Base-by-base conservation (phyloP, 2,113 vertebrate genomes). In the Cinclus mexicanus region DNA sequence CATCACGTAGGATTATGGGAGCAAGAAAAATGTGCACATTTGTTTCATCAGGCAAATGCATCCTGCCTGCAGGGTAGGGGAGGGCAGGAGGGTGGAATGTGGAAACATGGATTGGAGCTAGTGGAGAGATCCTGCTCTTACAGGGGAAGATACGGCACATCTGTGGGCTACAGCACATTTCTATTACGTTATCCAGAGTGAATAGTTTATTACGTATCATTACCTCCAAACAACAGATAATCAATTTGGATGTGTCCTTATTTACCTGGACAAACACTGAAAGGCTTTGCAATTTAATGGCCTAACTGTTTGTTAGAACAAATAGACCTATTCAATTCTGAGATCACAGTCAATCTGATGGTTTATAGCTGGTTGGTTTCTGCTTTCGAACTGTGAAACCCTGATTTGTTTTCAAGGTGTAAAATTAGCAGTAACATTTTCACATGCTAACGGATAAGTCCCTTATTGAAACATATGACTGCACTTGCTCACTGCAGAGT, bases 221-320 rank as follows among this genome's bases (percentile, higher is more conserved):
- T 96, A 97, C 93, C 94, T 82, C 63, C 1, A 14, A 90, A 90
- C 82, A 97, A 96, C 91, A 94, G 95, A 57, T 84, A 96, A 97
- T 96, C 80, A 97, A 96, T 94, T 95, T 93, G 94, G 87, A 93
- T 70, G 80, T 77, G 82, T 95, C 57, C 94, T 97, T 97, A 97
- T 97, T 96, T 90, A 87, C 90, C 92, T 94, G 86, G 91, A 97
- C 95, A 97, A 97, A 92, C 74, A 93, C 57, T 93, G 74, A 78
- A 94, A 95, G 87, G 88, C 74, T 95, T 67, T 76, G 93, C 93
- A 84, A 95, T 96, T 97, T 96, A 94, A 71, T 95, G 84, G 91
- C 95, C 59, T 70, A 88, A 90, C 69, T 94, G 68, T 94, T 97
- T 71, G 88, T 90, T 95, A 96, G 85, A 96, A 92, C 85, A 96